phyloP scores from a whole-genome alignment of 2,888 invertebrate genomes.

The Andricus curvator region DNA sequence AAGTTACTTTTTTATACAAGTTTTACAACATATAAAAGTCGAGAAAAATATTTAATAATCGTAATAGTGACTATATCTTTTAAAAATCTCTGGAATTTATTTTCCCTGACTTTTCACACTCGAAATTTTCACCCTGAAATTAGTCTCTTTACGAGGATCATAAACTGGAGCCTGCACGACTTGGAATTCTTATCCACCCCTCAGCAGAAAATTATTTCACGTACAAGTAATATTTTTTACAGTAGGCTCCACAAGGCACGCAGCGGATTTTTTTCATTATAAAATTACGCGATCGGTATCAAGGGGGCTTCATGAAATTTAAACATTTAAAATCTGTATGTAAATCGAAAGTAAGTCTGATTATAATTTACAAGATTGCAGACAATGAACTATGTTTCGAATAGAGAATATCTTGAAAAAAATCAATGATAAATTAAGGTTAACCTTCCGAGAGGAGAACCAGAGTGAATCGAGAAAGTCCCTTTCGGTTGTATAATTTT shows the following conservation, averaged over 20 bases:
- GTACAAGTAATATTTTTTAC: slow-evolving; percentile 19
- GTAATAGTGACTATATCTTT: not conserved
- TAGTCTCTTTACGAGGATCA: not conserved
- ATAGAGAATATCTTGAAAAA: no score
- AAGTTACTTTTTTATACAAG: no score
- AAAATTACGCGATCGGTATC: not conserved
- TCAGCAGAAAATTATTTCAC: slow-evolving; percentile 22
- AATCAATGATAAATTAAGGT: not conserved
- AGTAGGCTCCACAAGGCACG: not conserved
- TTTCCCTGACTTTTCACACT: not conserved
- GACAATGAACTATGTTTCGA: no score
- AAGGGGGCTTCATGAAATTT: not conserved
- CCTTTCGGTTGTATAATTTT: no score
- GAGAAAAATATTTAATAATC: no score
- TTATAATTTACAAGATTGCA: no score
- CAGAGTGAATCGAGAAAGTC: no score
- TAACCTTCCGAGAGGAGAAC: not conserved
- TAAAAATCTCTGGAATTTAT: not conserved
- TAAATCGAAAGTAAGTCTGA: no score
- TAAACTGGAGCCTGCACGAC: slow-evolving; percentile 13
- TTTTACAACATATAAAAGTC: no score
- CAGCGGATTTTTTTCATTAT: slow-evolving; percentile 10
- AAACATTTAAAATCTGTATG: no score
- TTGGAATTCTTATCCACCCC: not conserved
- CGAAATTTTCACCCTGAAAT: slow-evolving; percentile 3